These are phyloP conservation scores for Chloroclystis v-ata DNA, from an alignment of 2,888 invertebrate species.

Conservation along the genomic window DNA sequence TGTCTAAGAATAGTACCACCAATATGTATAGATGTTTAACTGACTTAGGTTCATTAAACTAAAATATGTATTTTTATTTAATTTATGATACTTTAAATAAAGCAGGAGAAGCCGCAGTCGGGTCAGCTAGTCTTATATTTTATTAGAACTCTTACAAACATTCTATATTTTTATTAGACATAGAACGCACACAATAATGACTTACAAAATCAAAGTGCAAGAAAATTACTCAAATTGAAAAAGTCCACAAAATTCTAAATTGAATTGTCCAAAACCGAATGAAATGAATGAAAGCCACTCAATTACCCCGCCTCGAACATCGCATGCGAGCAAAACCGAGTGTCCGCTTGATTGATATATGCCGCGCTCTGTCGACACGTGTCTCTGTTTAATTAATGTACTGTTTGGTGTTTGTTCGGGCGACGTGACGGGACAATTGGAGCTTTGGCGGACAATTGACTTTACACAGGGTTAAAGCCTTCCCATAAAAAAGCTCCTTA, in stretches of 20 bases:
- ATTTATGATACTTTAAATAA: no score
- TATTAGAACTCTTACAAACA: no score
- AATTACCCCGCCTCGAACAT: constrained; percentile 8
- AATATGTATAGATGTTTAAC: no score
- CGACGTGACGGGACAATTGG: constrained; percentile 8
- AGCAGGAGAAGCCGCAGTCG: no score
- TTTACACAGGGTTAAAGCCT: no score
- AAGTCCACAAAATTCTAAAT: background rate
- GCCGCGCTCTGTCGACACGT: constrained; percentile 35
- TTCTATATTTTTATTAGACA: no score
- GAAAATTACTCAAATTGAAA: background rate
- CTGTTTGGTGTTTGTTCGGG: constrained; percentile 16
- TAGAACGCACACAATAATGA: no score
- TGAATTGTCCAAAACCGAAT: background rate
- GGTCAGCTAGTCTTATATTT: no score
- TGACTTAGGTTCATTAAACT: no score
- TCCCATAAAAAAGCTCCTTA: no score
- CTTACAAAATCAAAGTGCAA: background rate
- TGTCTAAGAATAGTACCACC: no score
- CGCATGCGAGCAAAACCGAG: constrained; percentile 23
- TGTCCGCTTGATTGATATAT: constrained; percentile 52
- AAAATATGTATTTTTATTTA: no score
- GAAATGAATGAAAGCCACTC: constrained; percentile 1
- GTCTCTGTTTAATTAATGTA: constrained; percentile 28
- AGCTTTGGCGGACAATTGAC: constrained; percentile 11